Base-by-base conservation (phyloP, 1,140 invertebrate species). In the Contarinia nasturtii region DNA sequence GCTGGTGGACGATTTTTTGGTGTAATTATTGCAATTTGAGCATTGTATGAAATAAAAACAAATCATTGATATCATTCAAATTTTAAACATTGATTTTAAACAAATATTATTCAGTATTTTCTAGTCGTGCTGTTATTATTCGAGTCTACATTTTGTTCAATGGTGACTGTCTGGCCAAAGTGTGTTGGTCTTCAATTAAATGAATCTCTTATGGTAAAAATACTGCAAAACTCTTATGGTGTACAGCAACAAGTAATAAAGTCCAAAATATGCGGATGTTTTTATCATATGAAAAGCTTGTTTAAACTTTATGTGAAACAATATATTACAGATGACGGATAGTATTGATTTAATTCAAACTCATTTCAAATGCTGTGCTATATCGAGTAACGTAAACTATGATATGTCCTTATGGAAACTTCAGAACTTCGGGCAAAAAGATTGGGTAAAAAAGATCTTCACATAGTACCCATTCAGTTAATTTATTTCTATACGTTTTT, bases 291-390 rank as follows among this genome's bases (percentile, higher is more conserved):
- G 7, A 8, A 12, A 21, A 43, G 17, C n/a, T 18, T 21, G n/a
- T 14, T 18, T n/a, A n/a, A 21, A 5, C n/a, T 14, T 44, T 33
- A 21, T 8, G 7, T n/a, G 14, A 15, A 21, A 37, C 7, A 17
- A 15, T 14, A 67, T 68, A 48, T 73, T 74, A 48, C 75, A 80
- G 55, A 84, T 86, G 54, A 88, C 84, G 4, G 79, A 82, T 45
- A 82, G 85, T 14, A 67, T 88, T 27, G 86, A 84, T 66, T 67
- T 82, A 49, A 78, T 75, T 0, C 81, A 84, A 61, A 73, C 75
- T 14, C 59, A 86, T 75, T 80, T 87, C 55, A 70, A 80, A 48
- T 91, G 87, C 56, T 91, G 87, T 61, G 87, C 85, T 10, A 80
- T 88, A 55, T 73, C 76, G 22, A 77, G 76, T 51, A 77, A 79